phyloP scores from a whole-genome alignment of 2,888 invertebrate species.

The Lycocerus yunnanus region DNA sequence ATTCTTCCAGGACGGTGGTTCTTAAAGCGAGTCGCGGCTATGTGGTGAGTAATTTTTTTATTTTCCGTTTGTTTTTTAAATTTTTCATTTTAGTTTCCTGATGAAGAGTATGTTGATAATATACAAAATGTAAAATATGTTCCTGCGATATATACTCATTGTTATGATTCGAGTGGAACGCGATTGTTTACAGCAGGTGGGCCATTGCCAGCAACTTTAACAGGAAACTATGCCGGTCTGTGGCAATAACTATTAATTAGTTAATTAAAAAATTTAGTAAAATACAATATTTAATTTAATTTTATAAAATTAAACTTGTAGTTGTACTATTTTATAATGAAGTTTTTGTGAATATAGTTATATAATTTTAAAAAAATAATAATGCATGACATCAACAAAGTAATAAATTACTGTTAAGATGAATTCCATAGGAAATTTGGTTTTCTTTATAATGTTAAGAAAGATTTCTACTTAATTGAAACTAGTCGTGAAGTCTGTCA shows the following conservation, averaged over 20 bases:
- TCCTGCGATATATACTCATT: constrained; percentile 95
- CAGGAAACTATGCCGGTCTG: constrained; percentile 93
- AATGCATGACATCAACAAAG: neutral
- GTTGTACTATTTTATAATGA: neutral
- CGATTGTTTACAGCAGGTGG: constrained; percentile 94
- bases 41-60: constrained; percentile 67
- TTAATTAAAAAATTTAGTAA: neutral
- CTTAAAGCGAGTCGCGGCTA: constrained; percentile 87
- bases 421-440: neutral
- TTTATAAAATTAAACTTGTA: neutral
- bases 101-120: constrained; percentile 82
- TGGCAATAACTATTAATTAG: constrained; percentile 72
- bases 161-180: constrained; percentile 91
- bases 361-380: neutral
- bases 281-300: neutral
- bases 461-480: neutral
- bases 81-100: constrained; percentile 68
- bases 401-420: neutral
- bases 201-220: constrained; percentile 86
- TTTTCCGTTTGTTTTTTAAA: neutral
- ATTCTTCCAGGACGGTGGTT: constrained; percentile 85
- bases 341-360: neutral
- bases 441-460: neutral
- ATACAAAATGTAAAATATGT: constrained; percentile 86
- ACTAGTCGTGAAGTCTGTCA: neutral